Conservation (phyloP, 2,113 vertebrate species). For the Condylura cristata region DNA sequence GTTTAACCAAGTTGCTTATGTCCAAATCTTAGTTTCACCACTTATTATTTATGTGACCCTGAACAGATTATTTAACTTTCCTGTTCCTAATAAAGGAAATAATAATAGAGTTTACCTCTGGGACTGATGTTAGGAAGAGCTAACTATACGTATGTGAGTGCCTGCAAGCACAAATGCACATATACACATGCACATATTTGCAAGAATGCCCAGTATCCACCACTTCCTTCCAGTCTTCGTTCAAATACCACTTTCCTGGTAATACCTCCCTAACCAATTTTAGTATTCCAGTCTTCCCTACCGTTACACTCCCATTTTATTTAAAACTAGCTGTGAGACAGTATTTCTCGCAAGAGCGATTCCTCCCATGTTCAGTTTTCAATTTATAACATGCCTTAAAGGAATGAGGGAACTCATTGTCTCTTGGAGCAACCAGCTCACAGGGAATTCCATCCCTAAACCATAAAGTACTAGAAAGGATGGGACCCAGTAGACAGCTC, state of each 20-base stretch:
- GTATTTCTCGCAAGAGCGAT: neutral
- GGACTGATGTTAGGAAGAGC: neutral
- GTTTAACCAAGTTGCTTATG: slow-evolving; percentile 1
- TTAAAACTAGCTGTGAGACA: neutral
- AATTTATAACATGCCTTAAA: neutral
- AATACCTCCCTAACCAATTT: neutral
- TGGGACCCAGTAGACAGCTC: neutral
- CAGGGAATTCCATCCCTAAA: neutral
- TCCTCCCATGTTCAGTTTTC: neutral
- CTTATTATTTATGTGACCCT: neutral
- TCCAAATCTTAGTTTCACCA: slow-evolving; percentile 24
- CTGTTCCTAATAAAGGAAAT: neutral
- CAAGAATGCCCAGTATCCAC: neutral
- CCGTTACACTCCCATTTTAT: neutral
- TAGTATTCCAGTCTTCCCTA: neutral
- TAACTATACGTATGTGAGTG: neutral
- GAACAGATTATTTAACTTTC: neutral
- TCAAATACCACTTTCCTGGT: neutral
- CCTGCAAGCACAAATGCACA: too few relatives aligned
- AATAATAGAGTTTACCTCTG: neutral
- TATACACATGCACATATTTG: neutral
- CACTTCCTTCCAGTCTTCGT: neutral
- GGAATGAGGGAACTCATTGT: neutral
- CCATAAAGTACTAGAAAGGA: neutral
- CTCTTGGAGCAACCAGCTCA: neutral